Percentiles rank a stretch among this genome's conserved stretches.
phyloP scores from a whole-genome alignment of 2,113 vertebrate species.

The Formicarius rufipectus region DNA sequence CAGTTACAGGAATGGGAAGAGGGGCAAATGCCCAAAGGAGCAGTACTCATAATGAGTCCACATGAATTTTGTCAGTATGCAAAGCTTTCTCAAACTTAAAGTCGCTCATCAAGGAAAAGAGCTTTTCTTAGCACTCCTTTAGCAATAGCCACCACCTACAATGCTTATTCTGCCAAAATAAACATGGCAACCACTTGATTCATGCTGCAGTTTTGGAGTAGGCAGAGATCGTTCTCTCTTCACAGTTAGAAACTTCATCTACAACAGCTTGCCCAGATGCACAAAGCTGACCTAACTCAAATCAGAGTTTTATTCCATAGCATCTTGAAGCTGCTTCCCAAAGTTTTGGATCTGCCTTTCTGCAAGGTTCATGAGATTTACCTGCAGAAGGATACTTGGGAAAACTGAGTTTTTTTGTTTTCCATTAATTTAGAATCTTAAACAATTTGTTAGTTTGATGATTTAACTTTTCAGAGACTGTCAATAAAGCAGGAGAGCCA shows the following conservation, averaged over 20 bases:
- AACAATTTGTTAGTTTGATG: not conserved
- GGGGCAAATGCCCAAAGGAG: not conserved
- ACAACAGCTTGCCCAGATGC: not conserved
- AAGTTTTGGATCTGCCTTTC: not conserved
- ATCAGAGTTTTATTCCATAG: not conserved
- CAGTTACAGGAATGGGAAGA: not conserved
- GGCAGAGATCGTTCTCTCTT: not conserved
- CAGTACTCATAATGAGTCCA: not conserved
- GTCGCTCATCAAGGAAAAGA: not conserved
- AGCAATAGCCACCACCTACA: not conserved
- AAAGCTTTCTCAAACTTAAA: not conserved
- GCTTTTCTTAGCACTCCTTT: conserved; percentile 7
- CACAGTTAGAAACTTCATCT: not conserved
- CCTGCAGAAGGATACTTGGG: not conserved
- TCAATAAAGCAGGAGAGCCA: not conserved
- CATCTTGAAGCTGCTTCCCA: not conserved
- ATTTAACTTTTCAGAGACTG: not conserved
- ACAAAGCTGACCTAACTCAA: not conserved
- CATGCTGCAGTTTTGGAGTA: not conserved
- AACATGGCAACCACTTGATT: not conserved
- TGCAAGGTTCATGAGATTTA: not conserved
- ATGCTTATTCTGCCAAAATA: not conserved
- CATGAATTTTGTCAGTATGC: accelerated
- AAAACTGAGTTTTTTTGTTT: not conserved
- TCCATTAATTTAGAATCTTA: not conserved